These are phyloP conservation scores for Meloidogyne hapla DNA, from an alignment of 1,140 invertebrate species.

Conservation along the genomic window DNA sequence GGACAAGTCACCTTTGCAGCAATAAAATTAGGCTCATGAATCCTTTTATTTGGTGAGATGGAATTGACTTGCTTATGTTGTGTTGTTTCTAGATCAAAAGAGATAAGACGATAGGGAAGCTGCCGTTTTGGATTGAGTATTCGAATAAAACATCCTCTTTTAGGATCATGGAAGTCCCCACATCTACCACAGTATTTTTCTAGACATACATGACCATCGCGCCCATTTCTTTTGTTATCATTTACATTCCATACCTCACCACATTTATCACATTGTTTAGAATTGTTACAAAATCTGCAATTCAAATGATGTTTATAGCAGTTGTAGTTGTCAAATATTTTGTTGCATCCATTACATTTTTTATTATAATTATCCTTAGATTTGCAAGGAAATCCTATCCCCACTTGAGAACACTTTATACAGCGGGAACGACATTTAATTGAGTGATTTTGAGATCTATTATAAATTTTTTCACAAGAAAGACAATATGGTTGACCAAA, in stretches of 20 bases:
- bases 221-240: background rate
- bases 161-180: background rate
- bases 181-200: conserved; percentile 1
- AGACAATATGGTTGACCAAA: conserved; percentile 20
- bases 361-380: background rate
- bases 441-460: background rate
- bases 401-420: background rate
- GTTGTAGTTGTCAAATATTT: conserved; percentile 5
- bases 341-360: background rate
- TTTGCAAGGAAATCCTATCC: background rate
- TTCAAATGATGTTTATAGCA: conserved; percentile 4
- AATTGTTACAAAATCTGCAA: background rate
- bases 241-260: conserved; percentile 8
- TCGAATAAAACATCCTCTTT: conserved; percentile 4
- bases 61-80: background rate
- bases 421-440: background rate
- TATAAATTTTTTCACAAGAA: background rate
- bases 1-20: too few relatives aligned
- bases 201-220: background rate
- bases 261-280: background rate
- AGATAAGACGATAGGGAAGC: background rate
- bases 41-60: too few relatives aligned
- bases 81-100: conserved; percentile 3
- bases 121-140: background rate
- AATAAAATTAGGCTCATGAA: too few relatives aligned